Percentiles rank a stretch among this genome's conserved stretches.
These are phyloP conservation scores for Eupithecia tripunctaria DNA, from an alignment of 2,888 invertebrate genomes.

Conservation along the genomic window DNA sequence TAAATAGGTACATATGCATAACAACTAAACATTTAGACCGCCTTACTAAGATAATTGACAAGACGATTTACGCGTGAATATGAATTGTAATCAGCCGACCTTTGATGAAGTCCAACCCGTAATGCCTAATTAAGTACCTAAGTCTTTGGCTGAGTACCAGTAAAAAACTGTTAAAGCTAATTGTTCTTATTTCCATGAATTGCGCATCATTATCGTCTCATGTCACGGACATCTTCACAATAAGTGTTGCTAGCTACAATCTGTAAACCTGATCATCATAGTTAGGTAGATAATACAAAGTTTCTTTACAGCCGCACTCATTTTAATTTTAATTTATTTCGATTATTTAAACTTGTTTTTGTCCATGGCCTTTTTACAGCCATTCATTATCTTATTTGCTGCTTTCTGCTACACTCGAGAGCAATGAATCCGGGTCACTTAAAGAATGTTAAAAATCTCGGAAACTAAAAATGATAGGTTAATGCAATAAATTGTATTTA, in stretches of 20 bases:
- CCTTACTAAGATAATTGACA: background rate
- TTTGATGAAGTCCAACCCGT: background rate
- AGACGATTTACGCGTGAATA: background rate
- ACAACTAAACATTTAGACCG: too few relatives aligned
- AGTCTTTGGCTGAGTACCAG: background rate
- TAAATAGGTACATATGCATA: too few relatives aligned
- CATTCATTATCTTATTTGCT: too few relatives aligned
- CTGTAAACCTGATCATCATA: background rate
- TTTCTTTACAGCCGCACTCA: too few relatives aligned
- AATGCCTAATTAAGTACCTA: background rate
- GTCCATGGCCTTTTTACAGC: too few relatives aligned
- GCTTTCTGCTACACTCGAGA: too few relatives aligned
- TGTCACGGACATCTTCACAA: slow-evolving; percentile 12
- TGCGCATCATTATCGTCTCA: slow-evolving; percentile 26
- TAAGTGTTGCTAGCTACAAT: background rate
- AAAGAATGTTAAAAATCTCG: too few relatives aligned
- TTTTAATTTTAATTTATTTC: too few relatives aligned
- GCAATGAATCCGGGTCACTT: too few relatives aligned
- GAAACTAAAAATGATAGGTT: too few relatives aligned
- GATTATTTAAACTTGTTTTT: too few relatives aligned
- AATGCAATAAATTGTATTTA: too few relatives aligned
- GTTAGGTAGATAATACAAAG: slow-evolving; percentile 1
- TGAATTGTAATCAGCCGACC: background rate
- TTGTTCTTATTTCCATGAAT: slow-evolving; percentile 12
- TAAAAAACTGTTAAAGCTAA: slow-evolving; percentile 2